Base-by-base conservation (phyloP, 2,113 vertebrate species). In the Nothocercus nigrocapillus region DNA sequence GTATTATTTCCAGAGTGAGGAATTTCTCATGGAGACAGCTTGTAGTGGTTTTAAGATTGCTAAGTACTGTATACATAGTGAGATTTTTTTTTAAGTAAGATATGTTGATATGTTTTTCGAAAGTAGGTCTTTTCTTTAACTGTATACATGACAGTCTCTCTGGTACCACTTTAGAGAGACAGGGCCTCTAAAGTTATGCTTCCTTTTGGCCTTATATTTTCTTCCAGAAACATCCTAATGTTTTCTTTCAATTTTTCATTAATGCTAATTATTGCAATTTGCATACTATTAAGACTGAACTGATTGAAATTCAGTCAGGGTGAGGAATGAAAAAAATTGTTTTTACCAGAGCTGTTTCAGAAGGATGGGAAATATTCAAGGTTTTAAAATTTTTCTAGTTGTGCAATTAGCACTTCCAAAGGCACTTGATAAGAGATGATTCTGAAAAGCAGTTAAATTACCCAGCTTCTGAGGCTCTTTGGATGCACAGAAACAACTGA, bases 251-350 rank as follows among this genome's bases (percentile, higher is more conserved):
- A 22, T 89, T 94, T 96, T 96, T 90, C 63, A 90, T 85, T 94
- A 82, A 76, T 89, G 53, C 67, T 95, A 90, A 92, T 96, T 82
- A 82, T 76, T 90, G 36, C 69, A 80, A 95, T 95, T 94, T 93
- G 49, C 82, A 94, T 96, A 24, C 62, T 89, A 56, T 95, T 90
- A 96, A 74, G 67, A 69, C 40, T 82, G 59, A 90, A 34, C 78
- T 69, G 49, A 93, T 49, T 90, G 58, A 95, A 95, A 94, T 90
- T 93, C 73, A 86, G 78, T 88, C 70, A 86, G 70, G 36, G 44
- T 79, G 44, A 61, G 54, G 74, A 90, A 75, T 73, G 24, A 62
- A 94, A 84, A 89, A 42, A 5, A 36, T 22, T 51, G 34, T 25
- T 51, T 92, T 93, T 62, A 86, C 47, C 34, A 73, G 62, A 62